phyloP scores from a whole-genome alignment of 2,113 vertebrate species.

The Struthio camelus region DNA sequence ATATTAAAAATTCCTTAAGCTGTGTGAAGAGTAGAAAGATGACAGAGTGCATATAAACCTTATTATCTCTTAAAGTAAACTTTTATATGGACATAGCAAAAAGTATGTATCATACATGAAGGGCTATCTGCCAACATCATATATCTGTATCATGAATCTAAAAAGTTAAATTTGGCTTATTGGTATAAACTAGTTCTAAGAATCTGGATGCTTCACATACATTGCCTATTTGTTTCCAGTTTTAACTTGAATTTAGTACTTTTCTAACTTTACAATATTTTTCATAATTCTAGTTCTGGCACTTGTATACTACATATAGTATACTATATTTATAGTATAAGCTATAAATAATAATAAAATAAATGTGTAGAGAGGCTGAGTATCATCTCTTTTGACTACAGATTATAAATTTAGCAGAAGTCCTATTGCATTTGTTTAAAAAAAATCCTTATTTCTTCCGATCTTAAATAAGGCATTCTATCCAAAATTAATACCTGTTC shows the following conservation, averaged over 20 bases:
- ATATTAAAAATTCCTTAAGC: background rate
- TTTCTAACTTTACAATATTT: background rate
- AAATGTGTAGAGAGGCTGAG: background rate
- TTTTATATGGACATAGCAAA: background rate
- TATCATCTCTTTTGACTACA: background rate
- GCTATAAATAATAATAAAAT: background rate
- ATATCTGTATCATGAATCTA: background rate
- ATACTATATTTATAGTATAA: background rate
- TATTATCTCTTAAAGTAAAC: background rate
- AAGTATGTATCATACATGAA: background rate
- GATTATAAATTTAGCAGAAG: background rate
- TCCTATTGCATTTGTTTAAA: background rate
- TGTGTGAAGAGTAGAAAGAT: background rate
- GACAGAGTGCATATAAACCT: background rate
- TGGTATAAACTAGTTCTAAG: background rate
- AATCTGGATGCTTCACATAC: background rate
- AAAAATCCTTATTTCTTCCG: background rate
- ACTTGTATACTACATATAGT: background rate
- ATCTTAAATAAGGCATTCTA: background rate
- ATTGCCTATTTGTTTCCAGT: background rate
- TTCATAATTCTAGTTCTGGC: background rate
- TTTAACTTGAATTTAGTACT: background rate
- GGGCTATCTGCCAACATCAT: background rate
- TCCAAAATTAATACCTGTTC: background rate
- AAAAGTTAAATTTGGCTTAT: background rate